Percentiles rank a stretch among this genome's conserved stretches.
phyloP scores from a whole-genome alignment of 2,113 vertebrate genomes.

The Pontoporia blainvillei region DNA sequence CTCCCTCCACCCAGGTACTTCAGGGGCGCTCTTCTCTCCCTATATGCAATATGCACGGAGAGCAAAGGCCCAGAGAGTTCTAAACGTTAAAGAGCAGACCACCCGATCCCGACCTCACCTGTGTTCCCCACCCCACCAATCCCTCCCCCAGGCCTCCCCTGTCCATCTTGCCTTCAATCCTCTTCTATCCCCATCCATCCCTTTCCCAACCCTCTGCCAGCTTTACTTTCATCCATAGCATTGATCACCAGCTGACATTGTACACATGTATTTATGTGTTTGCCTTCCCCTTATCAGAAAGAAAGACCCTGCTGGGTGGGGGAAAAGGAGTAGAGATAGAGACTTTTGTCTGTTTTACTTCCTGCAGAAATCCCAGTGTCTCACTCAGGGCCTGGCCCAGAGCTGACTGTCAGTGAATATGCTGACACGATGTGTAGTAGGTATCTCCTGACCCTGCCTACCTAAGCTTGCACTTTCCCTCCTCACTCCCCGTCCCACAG shows the following conservation, averaged over 20 bases:
- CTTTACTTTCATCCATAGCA: neutral
- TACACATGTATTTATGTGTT: neutral
- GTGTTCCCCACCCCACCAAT: neutral
- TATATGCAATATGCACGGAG: neutral
- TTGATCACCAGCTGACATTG: neutral
- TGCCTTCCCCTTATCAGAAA: neutral
- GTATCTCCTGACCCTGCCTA: accelerated
- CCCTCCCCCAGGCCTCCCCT: neutral
- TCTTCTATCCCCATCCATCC: neutral
- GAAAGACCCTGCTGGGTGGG: neutral
- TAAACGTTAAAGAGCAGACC: neutral
- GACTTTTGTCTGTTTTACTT: neutral
- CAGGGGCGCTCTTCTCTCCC: neutral
- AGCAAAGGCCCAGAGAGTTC: neutral
- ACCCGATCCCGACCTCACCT: neutral
- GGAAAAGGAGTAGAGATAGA: neutral
- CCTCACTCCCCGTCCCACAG: accelerated
- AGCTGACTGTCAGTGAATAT: neutral
- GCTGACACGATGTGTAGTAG: neutral
- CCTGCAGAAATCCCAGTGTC: neutral
- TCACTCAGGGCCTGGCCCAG: neutral
- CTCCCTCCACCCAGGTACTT: neutral
- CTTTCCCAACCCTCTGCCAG: neutral
- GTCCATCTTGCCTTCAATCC: neutral
- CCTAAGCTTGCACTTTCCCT: neutral